Base-by-base conservation (phyloP, 1,140 invertebrate species). In the Papilio xuthus region DNA sequence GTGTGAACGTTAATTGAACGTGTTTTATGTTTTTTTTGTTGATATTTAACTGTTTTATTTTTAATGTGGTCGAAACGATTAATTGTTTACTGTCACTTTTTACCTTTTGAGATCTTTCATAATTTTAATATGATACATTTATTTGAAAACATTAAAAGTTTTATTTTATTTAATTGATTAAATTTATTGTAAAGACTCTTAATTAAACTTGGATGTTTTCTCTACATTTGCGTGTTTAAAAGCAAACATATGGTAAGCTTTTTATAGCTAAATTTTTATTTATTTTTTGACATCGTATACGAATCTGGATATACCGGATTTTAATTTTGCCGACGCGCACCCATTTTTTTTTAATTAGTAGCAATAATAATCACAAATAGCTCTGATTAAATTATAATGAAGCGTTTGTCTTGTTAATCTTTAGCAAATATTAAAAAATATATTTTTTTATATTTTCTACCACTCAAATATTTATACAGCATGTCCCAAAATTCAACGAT, bases 1-100 rank as follows among this genome's bases (percentile, higher is more conserved):
- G 56, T 67, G 47, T 20, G 15, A 56, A 67, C 28, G 60, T 32
- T 67, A 67, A 67, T 67, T 67, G 12, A 12, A 67, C 26, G 23
- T 50, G 47, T 74, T 74, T 72, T 70, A 2, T 0, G n/a, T n/a
- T 9, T 70, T 18, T 47, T 26, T 53, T 53, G 53, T 28, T 26
- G 26, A 37, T 12, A 20, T 50, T 72, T 37, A 44, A 67, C 10
- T 9, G 1, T 53, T 20, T 53, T 20, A 20, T 53, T 53, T 53
- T 53, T 53, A 37, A 37, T 37, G 50, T 53, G 50, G 7, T 53
- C 1, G 50, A 37, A 37, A 37, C 18, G 18, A 50, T 63, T 63
- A 13, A 28, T 28, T 32, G 32, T 37, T 23, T 15, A 26, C 4
- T 60, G 50, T 60, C 56, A 60, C 9, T 4, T 60, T 37, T 37